These are phyloP conservation scores for Tortricodes alternella DNA, from an alignment of 2,888 invertebrate species.

Conservation along the genomic window DNA sequence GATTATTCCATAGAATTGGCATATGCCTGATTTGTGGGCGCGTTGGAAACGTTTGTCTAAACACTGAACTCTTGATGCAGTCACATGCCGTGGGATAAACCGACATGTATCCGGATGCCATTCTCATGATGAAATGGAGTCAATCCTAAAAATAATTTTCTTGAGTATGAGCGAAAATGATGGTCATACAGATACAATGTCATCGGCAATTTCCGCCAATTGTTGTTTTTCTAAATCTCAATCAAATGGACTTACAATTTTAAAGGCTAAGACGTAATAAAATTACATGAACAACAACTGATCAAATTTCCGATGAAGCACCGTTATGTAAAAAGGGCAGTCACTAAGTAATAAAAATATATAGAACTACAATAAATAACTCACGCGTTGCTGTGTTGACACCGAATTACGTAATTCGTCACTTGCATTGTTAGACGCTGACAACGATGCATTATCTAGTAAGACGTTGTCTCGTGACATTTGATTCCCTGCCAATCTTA, in stretches of 20 bases:
- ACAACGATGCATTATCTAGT: slow-evolving; percentile 29
- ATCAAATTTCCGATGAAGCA: not conserved
- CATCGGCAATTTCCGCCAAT: not conserved
- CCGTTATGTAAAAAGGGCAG: slow-evolving; percentile 8
- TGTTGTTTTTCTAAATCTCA: not conserved
- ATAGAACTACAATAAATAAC: slow-evolving; percentile 13
- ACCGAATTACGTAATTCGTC: slow-evolving; percentile 2
- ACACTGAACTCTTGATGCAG: slow-evolving; percentile 6
- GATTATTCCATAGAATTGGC: slow-evolving; percentile 8
- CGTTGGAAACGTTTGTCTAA: slow-evolving; percentile 9
- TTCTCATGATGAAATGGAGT: not conserved
- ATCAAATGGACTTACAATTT: not conserved
- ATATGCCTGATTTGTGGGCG: not conserved
- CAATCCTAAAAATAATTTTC: slow-evolving; percentile 12
- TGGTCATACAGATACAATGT: not conserved
- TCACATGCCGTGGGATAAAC: slow-evolving; percentile 14
- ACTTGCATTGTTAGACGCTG: slow-evolving; percentile 9
- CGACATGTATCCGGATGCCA: slow-evolving; percentile 6
- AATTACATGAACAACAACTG: not conserved
- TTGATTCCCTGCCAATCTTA: slow-evolving; percentile 53
- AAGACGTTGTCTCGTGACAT: slow-evolving; percentile 54
- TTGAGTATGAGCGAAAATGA: slow-evolving; percentile 18
- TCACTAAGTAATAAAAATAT: not conserved
- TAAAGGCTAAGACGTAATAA: not conserved
- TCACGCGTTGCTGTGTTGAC: not conserved